phyloP scores from a whole-genome alignment of 2,113 vertebrate genomes.

The Pedetes capensis region DNA sequence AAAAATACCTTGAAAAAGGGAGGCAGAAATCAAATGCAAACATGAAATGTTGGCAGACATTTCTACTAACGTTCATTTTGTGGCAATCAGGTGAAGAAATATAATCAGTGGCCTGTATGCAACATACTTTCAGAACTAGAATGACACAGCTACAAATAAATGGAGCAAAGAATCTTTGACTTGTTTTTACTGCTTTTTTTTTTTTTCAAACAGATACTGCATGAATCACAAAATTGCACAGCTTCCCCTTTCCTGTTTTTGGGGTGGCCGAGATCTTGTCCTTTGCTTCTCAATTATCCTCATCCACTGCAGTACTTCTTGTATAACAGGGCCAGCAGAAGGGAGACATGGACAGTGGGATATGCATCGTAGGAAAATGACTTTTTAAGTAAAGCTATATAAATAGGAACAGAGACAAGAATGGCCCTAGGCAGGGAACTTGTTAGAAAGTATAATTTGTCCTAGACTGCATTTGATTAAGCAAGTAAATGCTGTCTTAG shows the following conservation, averaged over 20 bases:
- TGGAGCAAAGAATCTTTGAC: not conserved
- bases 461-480: not conserved
- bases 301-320: not conserved
- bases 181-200: not conserved
- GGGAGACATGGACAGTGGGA: not conserved
- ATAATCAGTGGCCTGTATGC: not conserved
- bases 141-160: not conserved
- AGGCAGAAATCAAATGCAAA: not conserved
- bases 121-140: not conserved
- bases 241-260: not conserved
- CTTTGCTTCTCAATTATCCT: not conserved
- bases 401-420: not conserved
- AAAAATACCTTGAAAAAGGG: not conserved
- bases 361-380: not conserved
- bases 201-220: not conserved
- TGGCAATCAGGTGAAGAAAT: not conserved
- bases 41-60: not conserved
- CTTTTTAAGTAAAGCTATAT: not conserved
- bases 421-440: not conserved
- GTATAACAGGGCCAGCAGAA: not conserved
- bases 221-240: not conserved
- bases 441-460: not conserved
- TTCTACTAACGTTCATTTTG: not conserved
- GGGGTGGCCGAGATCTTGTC: not conserved
- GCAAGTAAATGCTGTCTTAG: not conserved